Percentiles rank a stretch among this genome's conserved stretches.
Conservation (phyloP, 2,113 vertebrate genomes). For the Baryphthengus martii region DNA sequence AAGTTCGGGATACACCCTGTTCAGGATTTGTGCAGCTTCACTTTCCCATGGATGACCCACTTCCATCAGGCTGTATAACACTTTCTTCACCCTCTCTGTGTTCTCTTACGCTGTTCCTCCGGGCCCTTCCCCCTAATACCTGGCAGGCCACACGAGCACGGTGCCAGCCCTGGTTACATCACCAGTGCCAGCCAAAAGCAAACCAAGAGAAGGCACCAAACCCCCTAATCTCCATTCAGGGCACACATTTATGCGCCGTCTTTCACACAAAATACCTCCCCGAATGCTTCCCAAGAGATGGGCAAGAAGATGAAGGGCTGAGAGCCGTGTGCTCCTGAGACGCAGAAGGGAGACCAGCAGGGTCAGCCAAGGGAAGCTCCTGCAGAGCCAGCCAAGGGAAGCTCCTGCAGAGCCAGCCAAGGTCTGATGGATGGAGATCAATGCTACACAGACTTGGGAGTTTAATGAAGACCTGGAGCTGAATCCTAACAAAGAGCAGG, state of each 20-base stretch:
- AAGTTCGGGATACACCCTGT: slow-evolving; percentile 8
- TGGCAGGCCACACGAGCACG: accelerated
- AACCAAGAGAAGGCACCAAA: neutral
- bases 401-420: neutral
- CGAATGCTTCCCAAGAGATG: neutral
- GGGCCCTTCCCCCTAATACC: neutral
- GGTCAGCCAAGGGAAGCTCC: neutral
- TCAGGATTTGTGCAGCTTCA: neutral
- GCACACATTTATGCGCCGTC: neutral
- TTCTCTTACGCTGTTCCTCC: neutral
- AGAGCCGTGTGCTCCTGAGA: accelerated
- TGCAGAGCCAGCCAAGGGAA: neutral
- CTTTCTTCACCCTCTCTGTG: neutral
- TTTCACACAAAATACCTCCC: neutral
- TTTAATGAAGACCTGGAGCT: neutral
- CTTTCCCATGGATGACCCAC: neutral
- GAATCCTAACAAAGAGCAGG: neutral
- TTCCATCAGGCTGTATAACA: neutral
- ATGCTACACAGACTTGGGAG: accelerated
- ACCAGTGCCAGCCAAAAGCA: neutral
- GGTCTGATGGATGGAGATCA: neutral
- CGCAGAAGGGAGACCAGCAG: neutral
- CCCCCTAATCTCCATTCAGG: neutral
- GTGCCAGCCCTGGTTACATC: neutral
- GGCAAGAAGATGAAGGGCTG: neutral